Base-by-base conservation (phyloP, 2,888 invertebrate genomes). In the Coleophora deauratella region DNA sequence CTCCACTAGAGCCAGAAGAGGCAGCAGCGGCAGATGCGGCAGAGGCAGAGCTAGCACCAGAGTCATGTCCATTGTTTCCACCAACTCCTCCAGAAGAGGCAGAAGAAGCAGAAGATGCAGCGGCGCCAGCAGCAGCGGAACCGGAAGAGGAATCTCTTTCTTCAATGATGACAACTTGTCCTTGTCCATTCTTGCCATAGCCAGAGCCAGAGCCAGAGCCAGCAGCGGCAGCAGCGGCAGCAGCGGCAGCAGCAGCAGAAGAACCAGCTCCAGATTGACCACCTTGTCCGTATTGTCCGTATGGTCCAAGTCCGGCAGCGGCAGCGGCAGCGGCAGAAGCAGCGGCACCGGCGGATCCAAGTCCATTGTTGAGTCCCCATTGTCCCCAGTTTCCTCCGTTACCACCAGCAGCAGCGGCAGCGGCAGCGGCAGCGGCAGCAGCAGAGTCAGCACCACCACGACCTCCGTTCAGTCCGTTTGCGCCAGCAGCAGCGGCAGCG, bases 71-170 rank as follows among this genome's bases (percentile, higher is more conserved):
- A 6, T 4, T 6, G 21, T 4, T 21, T 3, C 3, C 21, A 6
- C 3, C 21, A 4, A 4, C 3, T 21, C 3, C 3, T 21, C 21
- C 21, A 21, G 3, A 4, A 21, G 3, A 4, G 21, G 3, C 6
- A 21, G 3, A 3, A 21, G 21, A 21, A 21, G 21, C 21, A 21
- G 21, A 21, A 6, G 21, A 21, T 4, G 43, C 43, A 9, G 35
- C 39, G 1, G 50, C 38, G 14, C 50, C 45, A 11, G 45, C 46
- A 15, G 47, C 38, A 9, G 40, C 41, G 14, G 33, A 2, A 45
- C 37, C 32, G 39, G 35, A 3, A 31, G 15, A 32, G 43, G 27
- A 33, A 47, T 35, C 34, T 10, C 4, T 36, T 27, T 34, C 14
- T 30, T 10, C 10, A 10, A 9, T 30, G 10, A 30, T 27, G 38